A percentile compares a stretch with the other conserved stretches of the same genome.
Conservation (phyloP, 2,797 vertebrate species). For the Phyllotis vaccarum region DNA sequence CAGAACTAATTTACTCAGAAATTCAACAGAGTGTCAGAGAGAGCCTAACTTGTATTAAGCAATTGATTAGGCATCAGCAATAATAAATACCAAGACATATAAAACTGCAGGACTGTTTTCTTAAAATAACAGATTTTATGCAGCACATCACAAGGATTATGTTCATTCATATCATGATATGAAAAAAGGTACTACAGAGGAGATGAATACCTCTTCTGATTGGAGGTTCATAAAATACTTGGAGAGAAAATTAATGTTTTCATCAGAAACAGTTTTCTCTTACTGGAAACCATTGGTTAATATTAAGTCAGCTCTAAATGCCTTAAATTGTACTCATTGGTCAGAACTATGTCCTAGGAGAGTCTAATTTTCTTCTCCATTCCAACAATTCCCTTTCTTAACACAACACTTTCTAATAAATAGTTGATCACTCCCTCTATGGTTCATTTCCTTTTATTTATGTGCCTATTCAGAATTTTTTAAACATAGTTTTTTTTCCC, state of each 20-base stretch:
- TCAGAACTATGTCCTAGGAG: not conserved
- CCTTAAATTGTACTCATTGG: not conserved
- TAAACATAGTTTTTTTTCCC: conserved; percentile 26
- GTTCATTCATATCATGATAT: not conserved
- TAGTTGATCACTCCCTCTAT: not conserved
- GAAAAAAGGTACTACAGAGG: not conserved
- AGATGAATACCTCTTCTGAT: not conserved
- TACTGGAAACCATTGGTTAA: conserved; percentile 23
- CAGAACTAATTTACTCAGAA: not conserved
- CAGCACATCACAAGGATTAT: not conserved
- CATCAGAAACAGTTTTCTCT: not conserved
- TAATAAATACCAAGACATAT: not conserved
- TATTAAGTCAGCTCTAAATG: conserved; percentile 33
- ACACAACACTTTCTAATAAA: not conserved
- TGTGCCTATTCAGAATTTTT: not conserved
- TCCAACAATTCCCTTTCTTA: not conserved
- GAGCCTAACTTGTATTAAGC: not conserved
- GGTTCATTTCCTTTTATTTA: conserved; percentile 26
- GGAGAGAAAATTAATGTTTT: conserved; percentile 15
- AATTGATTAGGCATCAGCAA: not conserved
- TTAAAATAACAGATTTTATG: not conserved
- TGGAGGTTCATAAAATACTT: conserved; percentile 16
- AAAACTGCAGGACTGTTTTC: not conserved
- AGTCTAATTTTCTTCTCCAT: not conserved
- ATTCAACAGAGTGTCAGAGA: not conserved